Evolutionary conservation across 2,797 vertebrate species (phyloP).

Genomic region (Falco naumanni): DNA sequence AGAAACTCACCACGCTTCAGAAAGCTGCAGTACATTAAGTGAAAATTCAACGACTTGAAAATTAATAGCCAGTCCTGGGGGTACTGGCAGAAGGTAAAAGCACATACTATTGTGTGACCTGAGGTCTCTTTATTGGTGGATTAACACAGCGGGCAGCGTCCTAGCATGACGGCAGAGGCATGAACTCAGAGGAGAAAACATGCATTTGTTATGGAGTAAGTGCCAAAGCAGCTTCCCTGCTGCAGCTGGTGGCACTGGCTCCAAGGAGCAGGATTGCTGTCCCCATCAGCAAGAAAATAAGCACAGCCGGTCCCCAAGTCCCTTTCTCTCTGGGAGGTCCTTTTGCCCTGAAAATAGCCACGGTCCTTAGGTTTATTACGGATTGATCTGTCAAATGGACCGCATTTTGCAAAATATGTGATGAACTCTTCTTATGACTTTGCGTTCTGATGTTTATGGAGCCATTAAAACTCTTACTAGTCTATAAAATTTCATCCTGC

Average conservation of each 20-base stretch:
- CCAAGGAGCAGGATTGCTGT: neutral
- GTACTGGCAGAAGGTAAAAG: constrained; percentile 39
- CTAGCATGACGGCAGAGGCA: constrained; percentile 10
- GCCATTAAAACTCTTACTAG: neutral
- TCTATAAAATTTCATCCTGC: neutral
- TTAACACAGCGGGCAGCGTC: constrained; percentile 39
- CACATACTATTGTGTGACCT: constrained; percentile 30
- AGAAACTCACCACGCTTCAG: constrained; percentile 3
- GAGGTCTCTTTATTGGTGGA: constrained; percentile 41
- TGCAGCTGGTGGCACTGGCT: constrained; percentile 22
- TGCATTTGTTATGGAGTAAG: neutral
- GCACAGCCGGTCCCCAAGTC: neutral
- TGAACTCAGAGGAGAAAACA: neutral
- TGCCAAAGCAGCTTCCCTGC: neutral
- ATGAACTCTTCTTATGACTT: neutral
- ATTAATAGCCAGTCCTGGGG: constrained; percentile 44
- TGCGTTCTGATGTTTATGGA: neutral
- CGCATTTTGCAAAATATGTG: neutral
- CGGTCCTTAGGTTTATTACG: neutral
- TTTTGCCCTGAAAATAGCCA: neutral
- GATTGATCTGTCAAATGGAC: neutral
- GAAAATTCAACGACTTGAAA: constrained; percentile 48
- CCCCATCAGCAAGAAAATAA: neutral
- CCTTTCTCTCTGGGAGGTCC: neutral
- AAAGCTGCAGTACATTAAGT: constrained; percentile 11